phyloP scores from a whole-genome alignment of 2,113 vertebrate species.

The Upupa epops region DNA sequence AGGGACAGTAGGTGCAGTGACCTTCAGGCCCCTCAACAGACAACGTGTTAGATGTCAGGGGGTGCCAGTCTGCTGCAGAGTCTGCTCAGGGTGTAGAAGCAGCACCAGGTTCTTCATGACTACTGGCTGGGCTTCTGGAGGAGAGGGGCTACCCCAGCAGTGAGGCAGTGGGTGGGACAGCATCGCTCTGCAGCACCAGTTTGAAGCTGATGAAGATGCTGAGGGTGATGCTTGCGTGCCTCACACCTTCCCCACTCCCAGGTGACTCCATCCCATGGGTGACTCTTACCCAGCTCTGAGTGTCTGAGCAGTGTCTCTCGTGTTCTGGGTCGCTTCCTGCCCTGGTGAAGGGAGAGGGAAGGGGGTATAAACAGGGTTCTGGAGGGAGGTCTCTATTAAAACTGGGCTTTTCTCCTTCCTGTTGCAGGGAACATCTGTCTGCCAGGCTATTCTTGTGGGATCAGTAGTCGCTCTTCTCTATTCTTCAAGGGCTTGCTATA shows the following conservation, averaged over 20 bases:
- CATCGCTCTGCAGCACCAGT: background rate
- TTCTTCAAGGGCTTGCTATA: conserved; percentile 94
- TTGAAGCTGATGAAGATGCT: background rate
- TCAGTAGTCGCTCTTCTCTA: conserved; percentile 89
- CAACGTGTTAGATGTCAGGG: fast-evolving
- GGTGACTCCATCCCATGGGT: background rate
- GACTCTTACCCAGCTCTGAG: conserved; percentile 25
- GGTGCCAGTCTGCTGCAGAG: background rate
- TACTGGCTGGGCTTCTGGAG: background rate
- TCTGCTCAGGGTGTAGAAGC: background rate
- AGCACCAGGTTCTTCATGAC: background rate
- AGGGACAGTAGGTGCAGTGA: background rate
- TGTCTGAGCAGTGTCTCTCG: background rate
- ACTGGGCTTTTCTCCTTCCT: background rate
- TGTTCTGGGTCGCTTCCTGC: conserved; percentile 23
- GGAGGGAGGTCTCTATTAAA: background rate
- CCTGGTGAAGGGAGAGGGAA: background rate
- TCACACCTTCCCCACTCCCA: background rate
- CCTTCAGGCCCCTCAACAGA: background rate
- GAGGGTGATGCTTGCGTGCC: background rate
- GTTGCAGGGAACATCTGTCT: conserved; percentile 90
- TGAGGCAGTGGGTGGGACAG: background rate
- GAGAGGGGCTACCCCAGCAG: background rate
- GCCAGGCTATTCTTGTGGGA: conserved; percentile 89
- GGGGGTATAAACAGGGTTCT: background rate